Percentiles rank a stretch among this genome's conserved stretches.
Evolutionary conservation across 2,113 vertebrate genomes (phyloP).

Genomic region (Hippocampus zosterae): DNA sequence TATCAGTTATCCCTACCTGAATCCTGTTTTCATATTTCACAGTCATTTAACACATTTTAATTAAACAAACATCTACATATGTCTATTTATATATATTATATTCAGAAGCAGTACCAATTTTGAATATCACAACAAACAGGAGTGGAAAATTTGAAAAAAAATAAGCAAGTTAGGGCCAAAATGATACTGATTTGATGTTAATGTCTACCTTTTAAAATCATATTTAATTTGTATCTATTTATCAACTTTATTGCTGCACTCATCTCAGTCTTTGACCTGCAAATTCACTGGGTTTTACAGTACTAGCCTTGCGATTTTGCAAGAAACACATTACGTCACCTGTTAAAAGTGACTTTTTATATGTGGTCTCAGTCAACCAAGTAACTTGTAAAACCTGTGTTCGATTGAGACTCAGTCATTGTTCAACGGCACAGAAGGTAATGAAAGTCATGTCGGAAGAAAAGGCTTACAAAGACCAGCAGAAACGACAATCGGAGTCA

Average conservation of each 20-base stretch:
- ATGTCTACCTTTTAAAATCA: no score
- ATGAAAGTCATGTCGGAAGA: constrained; percentile 51
- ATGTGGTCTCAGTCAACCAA: constrained; percentile 12
- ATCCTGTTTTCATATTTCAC: not conserved
- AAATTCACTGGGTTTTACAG: not conserved
- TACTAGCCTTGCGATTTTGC: not conserved
- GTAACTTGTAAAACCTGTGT: constrained; percentile 27
- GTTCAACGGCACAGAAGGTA: constrained; percentile 50
- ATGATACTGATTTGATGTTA: no score
- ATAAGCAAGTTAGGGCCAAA: no score
- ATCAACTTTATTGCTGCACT: not conserved
- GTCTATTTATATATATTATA: no score
- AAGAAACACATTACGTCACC: not conserved
- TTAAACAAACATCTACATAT: not conserved
- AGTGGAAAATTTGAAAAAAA: no score
- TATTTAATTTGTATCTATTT: no score
- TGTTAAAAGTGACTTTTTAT: not conserved
- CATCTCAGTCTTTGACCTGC: not conserved
- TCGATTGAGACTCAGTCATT: constrained; percentile 38
- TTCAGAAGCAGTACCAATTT: no score
- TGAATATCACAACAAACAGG: no score
- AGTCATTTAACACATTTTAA: not conserved
- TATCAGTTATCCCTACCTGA: constrained; percentile 2
- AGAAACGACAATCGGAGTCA: constrained; percentile 51
- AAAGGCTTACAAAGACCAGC: constrained; percentile 23